Percentiles rank a stretch among this genome's conserved stretches.
These are phyloP conservation scores for Spondyliosoma cantharus DNA, from an alignment of 2,797 vertebrate species.

Conservation along the genomic window DNA sequence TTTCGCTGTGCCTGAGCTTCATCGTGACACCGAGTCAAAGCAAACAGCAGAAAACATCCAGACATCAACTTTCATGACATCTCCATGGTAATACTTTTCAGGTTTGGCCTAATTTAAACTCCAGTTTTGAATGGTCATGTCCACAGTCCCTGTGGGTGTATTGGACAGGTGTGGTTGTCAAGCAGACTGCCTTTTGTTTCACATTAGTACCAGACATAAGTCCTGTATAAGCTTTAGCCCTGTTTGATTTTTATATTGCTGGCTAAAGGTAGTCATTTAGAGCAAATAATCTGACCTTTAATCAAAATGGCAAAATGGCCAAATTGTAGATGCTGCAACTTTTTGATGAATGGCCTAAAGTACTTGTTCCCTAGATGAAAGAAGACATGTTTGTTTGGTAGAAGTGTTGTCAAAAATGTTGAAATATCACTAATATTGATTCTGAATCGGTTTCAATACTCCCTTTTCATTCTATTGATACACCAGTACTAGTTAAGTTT, in stretches of 20 bases:
- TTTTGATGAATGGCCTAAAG: too few relatives aligned
- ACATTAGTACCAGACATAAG: neutral
- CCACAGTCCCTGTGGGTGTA: too few relatives aligned
- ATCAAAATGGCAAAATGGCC: too few relatives aligned
- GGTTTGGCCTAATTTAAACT: neutral
- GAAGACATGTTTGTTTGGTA: too few relatives aligned
- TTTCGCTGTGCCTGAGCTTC: constrained; percentile 6
- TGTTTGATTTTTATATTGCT: neutral
- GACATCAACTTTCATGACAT: neutral
- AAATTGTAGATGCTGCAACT: too few relatives aligned
- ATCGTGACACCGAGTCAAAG: constrained; percentile 31
- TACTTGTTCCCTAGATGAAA: too few relatives aligned
- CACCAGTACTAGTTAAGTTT: too few relatives aligned
- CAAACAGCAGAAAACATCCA: constrained; percentile 21
- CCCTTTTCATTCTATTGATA: too few relatives aligned
- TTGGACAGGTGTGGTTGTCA: neutral
- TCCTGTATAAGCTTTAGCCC: neutral
- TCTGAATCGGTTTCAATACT: too few relatives aligned
- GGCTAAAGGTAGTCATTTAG: neutral
- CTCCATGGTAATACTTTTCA: neutral
- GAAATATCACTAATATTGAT: too few relatives aligned
- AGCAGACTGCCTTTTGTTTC: neutral
- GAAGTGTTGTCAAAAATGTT: too few relatives aligned
- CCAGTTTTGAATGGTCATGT: neutral
- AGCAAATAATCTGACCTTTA: too few relatives aligned